These are phyloP conservation scores for Belonocnema kinseyi DNA, from an alignment of 1,140 invertebrate genomes.

Conservation along the genomic window DNA sequence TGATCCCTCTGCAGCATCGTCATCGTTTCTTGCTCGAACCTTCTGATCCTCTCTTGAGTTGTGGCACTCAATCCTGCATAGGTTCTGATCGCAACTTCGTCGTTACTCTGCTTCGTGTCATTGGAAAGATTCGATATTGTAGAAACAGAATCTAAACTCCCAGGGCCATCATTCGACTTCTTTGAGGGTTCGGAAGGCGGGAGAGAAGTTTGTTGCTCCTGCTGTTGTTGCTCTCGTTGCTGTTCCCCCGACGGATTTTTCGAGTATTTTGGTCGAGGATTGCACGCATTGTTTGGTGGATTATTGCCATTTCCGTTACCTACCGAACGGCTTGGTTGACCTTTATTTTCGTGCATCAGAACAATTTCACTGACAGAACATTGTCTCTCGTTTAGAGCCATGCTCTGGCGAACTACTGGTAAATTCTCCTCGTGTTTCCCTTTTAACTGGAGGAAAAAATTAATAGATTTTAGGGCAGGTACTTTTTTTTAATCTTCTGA, in stretches of 20 bases:
- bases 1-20: slow-evolving; percentile 81
- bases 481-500: not conserved
- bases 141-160: slow-evolving; percentile 62
- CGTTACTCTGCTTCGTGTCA: slow-evolving; percentile 71
- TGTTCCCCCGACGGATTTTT: slow-evolving; percentile 41
- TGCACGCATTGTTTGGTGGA: slow-evolving; percentile 42
- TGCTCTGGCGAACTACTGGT: slow-evolving; percentile 65
- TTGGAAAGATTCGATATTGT: slow-evolving; percentile 65
- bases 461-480: no score
- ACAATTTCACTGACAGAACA: slow-evolving; percentile 73
- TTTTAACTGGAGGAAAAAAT: slow-evolving; percentile 57
- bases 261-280: slow-evolving; percentile 52
- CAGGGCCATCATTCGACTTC: slow-evolving; percentile 51
- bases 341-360: slow-evolving; percentile 70
- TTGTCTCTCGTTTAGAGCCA: slow-evolving; percentile 70
- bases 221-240: slow-evolving; percentile 42
- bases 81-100: slow-evolving; percentile 76
- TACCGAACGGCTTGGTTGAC: slow-evolving; percentile 50
- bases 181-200: slow-evolving; percentile 20
- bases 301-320: slow-evolving; percentile 38
- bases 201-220: slow-evolving; percentile 30
- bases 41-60: slow-evolving; percentile 80
- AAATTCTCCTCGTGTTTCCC: slow-evolving; percentile 62
- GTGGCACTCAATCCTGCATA: slow-evolving; percentile 78
- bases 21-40: slow-evolving; percentile 84